Base-by-base conservation (phyloP, 2,888 invertebrate genomes). In the Cerastoderma edule region DNA sequence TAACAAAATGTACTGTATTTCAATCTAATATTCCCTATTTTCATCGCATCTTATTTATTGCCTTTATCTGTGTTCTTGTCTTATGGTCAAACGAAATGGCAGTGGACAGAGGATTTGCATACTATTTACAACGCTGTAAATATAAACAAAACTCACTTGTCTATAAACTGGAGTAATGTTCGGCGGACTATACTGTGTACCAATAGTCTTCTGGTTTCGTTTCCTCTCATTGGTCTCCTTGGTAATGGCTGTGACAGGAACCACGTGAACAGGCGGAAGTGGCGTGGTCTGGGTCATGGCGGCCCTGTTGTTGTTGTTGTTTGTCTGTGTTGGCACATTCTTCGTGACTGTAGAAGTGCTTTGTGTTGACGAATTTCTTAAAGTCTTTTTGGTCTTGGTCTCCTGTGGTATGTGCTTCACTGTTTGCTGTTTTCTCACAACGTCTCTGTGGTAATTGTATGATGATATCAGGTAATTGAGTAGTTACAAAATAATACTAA, bases 251-350 rank as follows among this genome's bases (percentile, higher is more conserved):
- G 50, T 10, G 50, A 50, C 24, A 27, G 50, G 50, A 50, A 50
- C 50, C 50, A 10, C n/a, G 22, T 50, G n/a, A 10, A 50, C 50
- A 10, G 2, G 27, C 3, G 60, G 60, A 3, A 60, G 60, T 22
- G 60, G 39, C n/a, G 60, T 60, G 2, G 60, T 60, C 60, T 60
- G 60, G 3, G 60, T 60, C 60, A 24, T 22, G 3, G 27, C 35
- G 13, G 19, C 4, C 16, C 5, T 60, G 13, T 32, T 60, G 13
- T 24, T 24, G 8, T n/a, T 50, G 50, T 24, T 27, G 50, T 50
- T 22, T 50, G 50, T 60, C 30, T 39, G 24, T 19, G 39, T 39
- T 16, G 3, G 13, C 39, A 24, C 19, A 27, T 60, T 35, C 50
- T 35, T 22, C 22, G 60, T 24, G 39, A 60, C 4, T 28, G 4